Evolutionary conservation across 2,113 vertebrate species (phyloP).

Genomic region (Oreochromis niloticus): DNA sequence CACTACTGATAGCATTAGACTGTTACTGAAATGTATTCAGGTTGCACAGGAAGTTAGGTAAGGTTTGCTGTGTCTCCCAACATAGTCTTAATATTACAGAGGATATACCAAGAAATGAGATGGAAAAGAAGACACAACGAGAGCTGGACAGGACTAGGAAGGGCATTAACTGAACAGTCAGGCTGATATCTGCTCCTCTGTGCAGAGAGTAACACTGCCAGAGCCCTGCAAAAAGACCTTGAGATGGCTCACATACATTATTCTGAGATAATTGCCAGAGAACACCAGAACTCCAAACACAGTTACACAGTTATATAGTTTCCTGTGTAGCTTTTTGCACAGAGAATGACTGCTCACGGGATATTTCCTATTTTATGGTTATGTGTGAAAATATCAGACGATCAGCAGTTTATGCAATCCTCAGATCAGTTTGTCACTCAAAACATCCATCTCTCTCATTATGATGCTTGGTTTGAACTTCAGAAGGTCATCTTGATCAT

Average conservation of each 20-base stretch:
- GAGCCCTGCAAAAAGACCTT: neutral
- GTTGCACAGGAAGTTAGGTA: neutral
- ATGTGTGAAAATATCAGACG: neutral
- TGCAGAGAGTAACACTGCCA: neutral
- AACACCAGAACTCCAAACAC: neutral
- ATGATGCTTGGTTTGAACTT: neutral
- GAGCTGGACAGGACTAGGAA: neutral
- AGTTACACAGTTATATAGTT: neutral
- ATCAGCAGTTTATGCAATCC: neutral
- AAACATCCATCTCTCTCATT: neutral
- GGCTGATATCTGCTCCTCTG: neutral
- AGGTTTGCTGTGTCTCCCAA: neutral
- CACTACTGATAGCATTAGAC: neutral
- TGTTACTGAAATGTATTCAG: neutral
- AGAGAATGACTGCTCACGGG: neutral
- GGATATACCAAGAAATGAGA: neutral
- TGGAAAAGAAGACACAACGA: neutral
- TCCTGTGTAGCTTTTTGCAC: neutral
- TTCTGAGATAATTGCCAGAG: neutral
- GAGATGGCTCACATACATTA: fast-evolving
- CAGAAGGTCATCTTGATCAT: neutral
- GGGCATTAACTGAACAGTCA: neutral
- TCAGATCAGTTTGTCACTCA: neutral
- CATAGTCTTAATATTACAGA: neutral
- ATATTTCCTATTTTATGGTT: neutral